A percentile compares a stretch with the other conserved stretches of the same genome.
Evolutionary conservation across 2,797 vertebrate species (phyloP).

Genomic region (Helarctos malayanus): DNA sequence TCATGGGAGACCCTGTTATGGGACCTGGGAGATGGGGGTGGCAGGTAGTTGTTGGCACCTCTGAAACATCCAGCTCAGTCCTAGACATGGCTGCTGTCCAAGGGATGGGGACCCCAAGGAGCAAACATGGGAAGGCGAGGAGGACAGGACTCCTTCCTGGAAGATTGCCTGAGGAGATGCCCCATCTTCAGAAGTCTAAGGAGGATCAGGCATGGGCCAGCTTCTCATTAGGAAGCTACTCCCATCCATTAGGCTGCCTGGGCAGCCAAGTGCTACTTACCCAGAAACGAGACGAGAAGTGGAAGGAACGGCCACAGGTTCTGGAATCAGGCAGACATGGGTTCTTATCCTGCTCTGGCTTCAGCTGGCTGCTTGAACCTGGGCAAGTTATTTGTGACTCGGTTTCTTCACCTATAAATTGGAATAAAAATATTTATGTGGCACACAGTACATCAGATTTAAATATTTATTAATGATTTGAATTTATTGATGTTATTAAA

Average conservation of each 20-base stretch:
- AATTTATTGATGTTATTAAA: background rate
- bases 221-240: background rate
- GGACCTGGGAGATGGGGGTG: background rate
- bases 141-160: background rate
- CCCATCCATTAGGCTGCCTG: background rate
- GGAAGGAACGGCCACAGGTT: background rate
- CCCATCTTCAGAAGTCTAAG: background rate
- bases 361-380: background rate
- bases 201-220: background rate
- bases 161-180: background rate
- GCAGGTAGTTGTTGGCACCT: background rate
- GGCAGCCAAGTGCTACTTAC: background rate
- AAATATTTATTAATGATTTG: background rate
- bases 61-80: background rate
- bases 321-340: background rate
- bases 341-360: background rate
- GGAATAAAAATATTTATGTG: background rate
- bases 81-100: background rate
- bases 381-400: background rate
- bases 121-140: background rate
- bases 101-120: background rate
- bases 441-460: background rate
- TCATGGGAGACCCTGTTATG: background rate
- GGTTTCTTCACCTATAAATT: slow-evolving; percentile 13
- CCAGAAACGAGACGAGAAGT: background rate